These are phyloP conservation scores for Syritta pipiens DNA, from an alignment of 2,888 invertebrate genomes.

Conservation along the genomic window DNA sequence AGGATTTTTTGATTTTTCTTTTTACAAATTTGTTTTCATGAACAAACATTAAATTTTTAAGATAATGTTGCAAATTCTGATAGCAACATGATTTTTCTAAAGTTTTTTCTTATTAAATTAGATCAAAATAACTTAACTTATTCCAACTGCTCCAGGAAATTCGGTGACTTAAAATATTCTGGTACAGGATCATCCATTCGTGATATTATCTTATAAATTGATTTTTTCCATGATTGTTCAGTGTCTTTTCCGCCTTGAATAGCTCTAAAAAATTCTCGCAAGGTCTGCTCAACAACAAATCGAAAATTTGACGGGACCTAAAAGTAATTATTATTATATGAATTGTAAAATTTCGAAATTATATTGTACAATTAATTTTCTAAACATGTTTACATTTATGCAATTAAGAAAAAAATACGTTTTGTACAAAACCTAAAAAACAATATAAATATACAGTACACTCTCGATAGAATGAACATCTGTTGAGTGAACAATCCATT, in stretches of 20 bases:
- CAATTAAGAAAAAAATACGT: too few species aligned
- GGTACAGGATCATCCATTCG: slow-evolving; percentile 99
- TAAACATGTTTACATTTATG: too few species aligned
- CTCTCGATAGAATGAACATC: too few species aligned
- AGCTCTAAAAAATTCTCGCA: slow-evolving; percentile 99
- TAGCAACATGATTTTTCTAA: slow-evolving; percentile 17
- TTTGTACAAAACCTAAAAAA: too few species aligned
- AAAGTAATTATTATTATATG: not conserved
- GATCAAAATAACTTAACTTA: slow-evolving; percentile 77
- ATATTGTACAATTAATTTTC: too few species aligned
- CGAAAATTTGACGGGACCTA: slow-evolving; percentile 99
- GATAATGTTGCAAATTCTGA: slow-evolving; percentile 19
- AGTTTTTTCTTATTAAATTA: slow-evolving; percentile 16
- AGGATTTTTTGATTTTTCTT: slow-evolving; percentile 55
- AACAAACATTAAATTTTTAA: slow-evolving; percentile 21
- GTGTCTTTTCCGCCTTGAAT: slow-evolving; percentile 97
- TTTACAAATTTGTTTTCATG: slow-evolving; percentile 57
- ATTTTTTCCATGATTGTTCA: slow-evolving; percentile 99
- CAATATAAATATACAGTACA: too few species aligned
- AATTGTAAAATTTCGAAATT: too few species aligned
- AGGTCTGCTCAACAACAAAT: slow-evolving; percentile 97
- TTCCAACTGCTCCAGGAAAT: slow-evolving; percentile 99
- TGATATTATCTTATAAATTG: slow-evolving; percentile 99
- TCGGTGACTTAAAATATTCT: slow-evolving; percentile 99
- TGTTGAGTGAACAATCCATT: too few species aligned